Base-by-base conservation (phyloP, 2,888 invertebrate genomes). In the Keiferia lycopersicella region DNA sequence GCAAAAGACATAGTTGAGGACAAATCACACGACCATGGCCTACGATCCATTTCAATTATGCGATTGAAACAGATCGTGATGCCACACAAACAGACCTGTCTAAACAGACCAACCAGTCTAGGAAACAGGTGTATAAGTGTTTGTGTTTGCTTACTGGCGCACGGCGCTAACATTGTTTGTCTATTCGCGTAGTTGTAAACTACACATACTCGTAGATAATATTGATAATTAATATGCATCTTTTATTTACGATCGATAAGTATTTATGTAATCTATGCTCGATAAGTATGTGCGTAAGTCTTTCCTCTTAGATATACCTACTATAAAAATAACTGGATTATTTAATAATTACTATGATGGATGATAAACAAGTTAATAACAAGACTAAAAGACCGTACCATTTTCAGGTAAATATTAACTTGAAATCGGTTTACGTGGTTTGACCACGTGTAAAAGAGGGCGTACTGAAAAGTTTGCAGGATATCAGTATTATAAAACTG, bases 141-240 rank as follows among this genome's bases (percentile, higher is more conserved):
- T 4, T 34, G 34, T 34, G 45, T 45, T n/a, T 45, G 8, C 16
- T 45, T 45, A 45, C 45, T 45, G 16, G n/a, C n/a, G 11, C 45
- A 45, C 45, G 45, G 45, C 45, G 45, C 45, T 45, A 45, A 45
- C 45, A 45, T 45, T 45, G 45, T 45, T 45, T 45, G 16, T 16
- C 16, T 45, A 45, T 45, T 45, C 1, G 45, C 3, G 16, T 45
- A 11, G 16, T 45, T 7, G 45, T 45, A n/a, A 14, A 14, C n/a
- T 41, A 41, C 3, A 34, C 10, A n/a, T n/a, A n/a, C n/a, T n/a
- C n/a, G n/a, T 41, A 45, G 45, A n/a, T n/a, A n/a, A 45, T 16
- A 16, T 41, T 41, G 12, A n/a, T 16, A 16, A 14, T 45, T 16
- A 0, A 16, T 16, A 45, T 45, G 11, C 45, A 45, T 45, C 6